A percentile compares a stretch with the other conserved stretches of the same genome.
Conservation (phyloP, 1,140 invertebrate species). For the Phenacoccus solenopsis region DNA sequence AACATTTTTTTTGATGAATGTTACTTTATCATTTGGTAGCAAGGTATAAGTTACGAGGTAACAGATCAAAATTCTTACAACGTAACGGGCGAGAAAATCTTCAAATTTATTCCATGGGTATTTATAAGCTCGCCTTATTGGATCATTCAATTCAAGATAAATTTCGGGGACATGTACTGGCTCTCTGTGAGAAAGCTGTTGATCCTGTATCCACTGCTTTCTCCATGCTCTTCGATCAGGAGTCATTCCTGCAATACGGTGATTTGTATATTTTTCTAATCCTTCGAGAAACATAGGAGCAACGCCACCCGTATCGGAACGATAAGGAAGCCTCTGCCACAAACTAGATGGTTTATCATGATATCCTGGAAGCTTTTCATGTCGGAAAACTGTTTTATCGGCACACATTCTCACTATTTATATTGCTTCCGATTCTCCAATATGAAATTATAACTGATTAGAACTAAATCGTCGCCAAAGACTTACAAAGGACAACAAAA, state of each 20-base stretch:
- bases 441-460: no score
- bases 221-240: conserved; percentile 69
- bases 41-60: no score
- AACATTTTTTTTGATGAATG: no score
- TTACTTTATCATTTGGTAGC: no score
- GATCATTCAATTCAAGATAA: conserved; percentile 55
- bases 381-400: background rate
- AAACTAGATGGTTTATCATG: background rate
- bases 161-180: conserved; percentile 50
- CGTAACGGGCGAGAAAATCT: no score
- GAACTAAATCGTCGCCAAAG: no score
- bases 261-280: conserved; percentile 54
- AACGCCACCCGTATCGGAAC: conserved; percentile 42
- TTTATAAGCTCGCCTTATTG: conserved; percentile 60
- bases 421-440: no score
- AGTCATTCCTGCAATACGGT: conserved; percentile 67
- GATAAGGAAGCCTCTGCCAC: background rate
- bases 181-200: conserved; percentile 56
- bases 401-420: background rate
- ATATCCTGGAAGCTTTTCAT: background rate
- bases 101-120: conserved; percentile 49
- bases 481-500: no score
- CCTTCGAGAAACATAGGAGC: conserved; percentile 60
- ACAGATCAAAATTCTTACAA: no score
- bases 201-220: conserved; percentile 69